Conservation (phyloP, 2,797 vertebrate genomes). For the Benthosema pterotum region DNA sequence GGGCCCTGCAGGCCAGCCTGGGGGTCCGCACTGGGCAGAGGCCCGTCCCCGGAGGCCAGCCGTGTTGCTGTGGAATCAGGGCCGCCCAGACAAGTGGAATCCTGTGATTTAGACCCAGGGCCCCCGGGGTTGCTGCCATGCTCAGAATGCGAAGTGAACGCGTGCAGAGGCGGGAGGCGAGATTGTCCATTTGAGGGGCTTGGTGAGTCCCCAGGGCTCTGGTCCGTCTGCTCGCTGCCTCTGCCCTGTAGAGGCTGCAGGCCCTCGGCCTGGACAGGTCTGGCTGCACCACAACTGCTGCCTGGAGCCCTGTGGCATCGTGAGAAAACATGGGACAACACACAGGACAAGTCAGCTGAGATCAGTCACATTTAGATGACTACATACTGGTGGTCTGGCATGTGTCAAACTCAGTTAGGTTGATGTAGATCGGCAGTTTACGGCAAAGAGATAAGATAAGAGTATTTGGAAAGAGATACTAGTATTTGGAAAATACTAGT, state of each 20-base stretch:
- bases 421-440: too few relatives aligned
- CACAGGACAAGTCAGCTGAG: background rate
- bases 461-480: too few relatives aligned
- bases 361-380: slow-evolving; percentile 2
- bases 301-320: slow-evolving; percentile 79
- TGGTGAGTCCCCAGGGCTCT: slow-evolving; percentile 54
- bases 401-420: too few relatives aligned
- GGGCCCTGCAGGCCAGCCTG: slow-evolving; percentile 60
- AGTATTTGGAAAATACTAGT: too few relatives aligned
- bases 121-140: slow-evolving; percentile 45
- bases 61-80: slow-evolving; percentile 39
- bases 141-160: background rate
- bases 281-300: slow-evolving; percentile 72
- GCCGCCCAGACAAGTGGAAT: slow-evolving; percentile 47
- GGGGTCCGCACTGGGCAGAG: slow-evolving; percentile 46
- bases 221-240: slow-evolving; percentile 68
- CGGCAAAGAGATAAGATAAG: too few relatives aligned
- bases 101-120: slow-evolving; percentile 53
- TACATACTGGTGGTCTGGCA: too few relatives aligned
- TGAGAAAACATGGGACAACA: background rate
- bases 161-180: slow-evolving; percentile 19
- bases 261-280: slow-evolving; percentile 73
- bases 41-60: slow-evolving; percentile 33
- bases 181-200: slow-evolving; percentile 30
- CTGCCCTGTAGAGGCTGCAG: slow-evolving; percentile 66